These are phyloP conservation scores for Brachionus asplanchnoidis DNA, from an alignment of 1,140 invertebrate genomes.

Conservation along the genomic window DNA sequence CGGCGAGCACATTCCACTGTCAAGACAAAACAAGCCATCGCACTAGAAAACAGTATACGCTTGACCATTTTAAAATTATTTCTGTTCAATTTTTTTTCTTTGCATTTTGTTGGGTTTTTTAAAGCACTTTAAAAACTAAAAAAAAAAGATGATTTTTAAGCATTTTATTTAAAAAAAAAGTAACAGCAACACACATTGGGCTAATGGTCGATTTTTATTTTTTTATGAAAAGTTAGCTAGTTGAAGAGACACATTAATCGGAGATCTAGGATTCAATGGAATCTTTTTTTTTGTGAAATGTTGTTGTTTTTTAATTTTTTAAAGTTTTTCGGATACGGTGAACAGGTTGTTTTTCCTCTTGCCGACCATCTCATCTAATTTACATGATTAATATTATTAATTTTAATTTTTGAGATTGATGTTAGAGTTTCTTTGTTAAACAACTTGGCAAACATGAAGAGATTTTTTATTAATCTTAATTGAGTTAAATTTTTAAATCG, in stretches of 20 bases:
- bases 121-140: not conserved
- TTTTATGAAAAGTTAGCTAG: slow-evolving; percentile 8
- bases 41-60: slow-evolving; percentile 17
- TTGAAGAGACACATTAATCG: not conserved
- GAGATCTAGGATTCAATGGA: not conserved
- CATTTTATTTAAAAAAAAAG: slow-evolving; percentile 9
- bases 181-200: not conserved
- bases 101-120: not conserved
- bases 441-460: not conserved
- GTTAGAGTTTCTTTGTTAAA: not conserved
- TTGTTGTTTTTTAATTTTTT: not conserved
- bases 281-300: not conserved
- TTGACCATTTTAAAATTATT: not conserved
- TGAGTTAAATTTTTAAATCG: slow-evolving; percentile 18
- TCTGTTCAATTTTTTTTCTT: not conserved
- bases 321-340: not conserved
- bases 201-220: not conserved
- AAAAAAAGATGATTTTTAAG: not conserved
- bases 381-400: slow-evolving; percentile 3
- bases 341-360: not conserved
- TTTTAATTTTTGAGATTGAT: slow-evolving; percentile 4
- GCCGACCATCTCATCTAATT: not conserved
- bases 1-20: slow-evolving; percentile 19
- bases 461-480: slow-evolving; percentile 6
- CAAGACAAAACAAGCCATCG: slow-evolving; percentile 39